Conservation (phyloP, 2,113 vertebrate species). For the Chloebia gouldiae region DNA sequence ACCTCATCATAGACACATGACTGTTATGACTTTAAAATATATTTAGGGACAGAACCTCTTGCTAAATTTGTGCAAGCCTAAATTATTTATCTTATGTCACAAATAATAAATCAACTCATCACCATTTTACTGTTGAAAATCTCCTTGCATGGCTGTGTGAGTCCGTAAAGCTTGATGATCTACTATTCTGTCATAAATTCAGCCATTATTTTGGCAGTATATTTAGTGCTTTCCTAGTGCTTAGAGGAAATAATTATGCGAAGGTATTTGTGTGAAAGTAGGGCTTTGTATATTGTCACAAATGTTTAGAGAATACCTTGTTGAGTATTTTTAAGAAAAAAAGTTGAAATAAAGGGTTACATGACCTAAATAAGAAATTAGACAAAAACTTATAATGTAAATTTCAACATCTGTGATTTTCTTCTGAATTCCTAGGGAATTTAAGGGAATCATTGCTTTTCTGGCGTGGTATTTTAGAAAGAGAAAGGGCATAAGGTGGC, state of each 20-base stretch:
- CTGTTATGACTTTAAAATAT: slow-evolving; percentile 9
- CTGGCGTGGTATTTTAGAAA: neutral
- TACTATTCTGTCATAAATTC: slow-evolving; percentile 8
- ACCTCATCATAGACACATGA: neutral
- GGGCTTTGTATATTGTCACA: neutral
- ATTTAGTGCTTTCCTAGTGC: neutral
- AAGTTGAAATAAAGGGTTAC: neutral
- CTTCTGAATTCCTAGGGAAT: neutral
- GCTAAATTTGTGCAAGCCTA: slow-evolving; percentile 34
- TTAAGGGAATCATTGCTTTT: neutral
- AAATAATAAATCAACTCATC: slow-evolving; percentile 57
- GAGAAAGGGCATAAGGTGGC: neutral
- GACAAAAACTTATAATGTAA: neutral
- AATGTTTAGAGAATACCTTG: neutral
- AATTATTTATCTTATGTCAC: slow-evolving; percentile 60
- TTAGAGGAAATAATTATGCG: neutral
- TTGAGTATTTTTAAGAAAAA: neutral
- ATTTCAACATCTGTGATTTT: neutral
- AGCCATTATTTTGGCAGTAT: neutral
- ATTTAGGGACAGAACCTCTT: slow-evolving; percentile 50
- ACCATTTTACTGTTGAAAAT: neutral
- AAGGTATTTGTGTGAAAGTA: neutral
- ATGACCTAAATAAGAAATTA: neutral
- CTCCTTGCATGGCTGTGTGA: neutral
- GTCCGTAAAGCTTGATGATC: slow-evolving; percentile 2